Conservation (phyloP, 1,140 invertebrate genomes). For the Leguminivora glycinivorella region DNA sequence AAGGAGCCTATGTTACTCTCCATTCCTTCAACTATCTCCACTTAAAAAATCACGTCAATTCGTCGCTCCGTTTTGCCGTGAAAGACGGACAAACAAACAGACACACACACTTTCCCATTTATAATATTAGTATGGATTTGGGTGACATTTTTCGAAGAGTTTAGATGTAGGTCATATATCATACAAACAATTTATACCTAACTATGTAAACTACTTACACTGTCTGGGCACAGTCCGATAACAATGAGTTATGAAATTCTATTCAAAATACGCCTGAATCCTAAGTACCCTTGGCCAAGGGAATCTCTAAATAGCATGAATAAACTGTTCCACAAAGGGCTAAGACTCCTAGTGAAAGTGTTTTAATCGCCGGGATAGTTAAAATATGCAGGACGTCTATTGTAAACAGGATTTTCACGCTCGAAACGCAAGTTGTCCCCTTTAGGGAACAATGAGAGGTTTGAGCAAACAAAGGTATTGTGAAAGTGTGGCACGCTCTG, state of each 20-base stretch:
- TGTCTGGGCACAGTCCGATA: not conserved
- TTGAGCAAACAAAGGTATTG: slow-evolving; percentile 20
- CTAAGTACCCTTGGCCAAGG: not conserved
- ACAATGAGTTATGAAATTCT: not conserved
- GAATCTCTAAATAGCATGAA: slow-evolving; percentile 5
- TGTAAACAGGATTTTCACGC: slow-evolving; percentile 27
- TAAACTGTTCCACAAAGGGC: slow-evolving; percentile 11
- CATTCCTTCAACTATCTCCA: too few species aligned
- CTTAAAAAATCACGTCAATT: too few species aligned
- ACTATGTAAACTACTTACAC: not conserved
- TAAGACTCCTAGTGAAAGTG: not conserved
- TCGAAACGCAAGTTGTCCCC: slow-evolving; percentile 11
- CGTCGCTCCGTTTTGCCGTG: too few species aligned
- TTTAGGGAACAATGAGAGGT: slow-evolving; percentile 17
- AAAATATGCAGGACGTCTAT: slow-evolving; percentile 24
- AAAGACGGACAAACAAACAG: too few species aligned
- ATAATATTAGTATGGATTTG: too few species aligned
- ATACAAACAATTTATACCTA: too few species aligned
- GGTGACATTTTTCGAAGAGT: too few species aligned
- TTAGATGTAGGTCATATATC: too few species aligned
- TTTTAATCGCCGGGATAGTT: slow-evolving; percentile 10
- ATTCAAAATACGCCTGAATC: not conserved
- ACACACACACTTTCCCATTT: too few species aligned
- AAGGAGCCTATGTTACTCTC: too few species aligned
- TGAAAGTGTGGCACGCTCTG: slow-evolving; percentile 1